Conservation (phyloP, 2,113 vertebrate species). For the Urocitellus parryii region DNA sequence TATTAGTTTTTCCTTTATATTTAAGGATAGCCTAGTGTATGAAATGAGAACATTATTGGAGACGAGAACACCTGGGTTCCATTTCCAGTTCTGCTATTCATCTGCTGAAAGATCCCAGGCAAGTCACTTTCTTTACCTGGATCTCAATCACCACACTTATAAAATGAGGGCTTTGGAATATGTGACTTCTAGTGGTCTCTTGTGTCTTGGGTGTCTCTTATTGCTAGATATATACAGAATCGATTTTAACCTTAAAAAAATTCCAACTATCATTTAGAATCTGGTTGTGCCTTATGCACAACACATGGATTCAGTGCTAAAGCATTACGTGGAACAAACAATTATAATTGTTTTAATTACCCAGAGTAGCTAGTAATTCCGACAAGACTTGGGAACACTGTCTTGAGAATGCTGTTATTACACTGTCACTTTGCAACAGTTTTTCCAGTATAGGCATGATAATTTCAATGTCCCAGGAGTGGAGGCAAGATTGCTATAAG, state of each 20-base stretch:
- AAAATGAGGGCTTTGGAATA: background rate
- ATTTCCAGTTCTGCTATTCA: background rate
- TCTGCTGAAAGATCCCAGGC: background rate
- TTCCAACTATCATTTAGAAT: conserved; percentile 53
- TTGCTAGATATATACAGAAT: conserved; percentile 17
- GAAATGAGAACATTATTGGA: background rate
- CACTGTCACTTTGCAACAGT: conserved; percentile 85
- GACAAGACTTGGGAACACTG: conserved; percentile 79
- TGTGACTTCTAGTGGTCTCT: background rate
- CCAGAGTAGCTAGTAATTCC: conserved; percentile 82
- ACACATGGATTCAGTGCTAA: conserved; percentile 79
- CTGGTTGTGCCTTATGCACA: conserved; percentile 58
- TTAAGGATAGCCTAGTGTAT: conserved; percentile 6
- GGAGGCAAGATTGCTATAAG: conserved; percentile 64
- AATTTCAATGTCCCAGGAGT: conserved; percentile 84
- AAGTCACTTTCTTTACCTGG: background rate
- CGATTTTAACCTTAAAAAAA: conserved; percentile 52
- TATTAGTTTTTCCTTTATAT: conserved; percentile 18
- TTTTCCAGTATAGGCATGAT: conserved; percentile 80
- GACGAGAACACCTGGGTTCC: background rate
- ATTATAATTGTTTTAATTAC: conserved; percentile 88
- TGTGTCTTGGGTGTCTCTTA: background rate
- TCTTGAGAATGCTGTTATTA: conserved; percentile 85
- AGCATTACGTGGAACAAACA: conserved; percentile 81
- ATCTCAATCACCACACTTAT: background rate